Conservation (phyloP, 2,888 invertebrate species). For the Drosophila kokeensis region DNA sequence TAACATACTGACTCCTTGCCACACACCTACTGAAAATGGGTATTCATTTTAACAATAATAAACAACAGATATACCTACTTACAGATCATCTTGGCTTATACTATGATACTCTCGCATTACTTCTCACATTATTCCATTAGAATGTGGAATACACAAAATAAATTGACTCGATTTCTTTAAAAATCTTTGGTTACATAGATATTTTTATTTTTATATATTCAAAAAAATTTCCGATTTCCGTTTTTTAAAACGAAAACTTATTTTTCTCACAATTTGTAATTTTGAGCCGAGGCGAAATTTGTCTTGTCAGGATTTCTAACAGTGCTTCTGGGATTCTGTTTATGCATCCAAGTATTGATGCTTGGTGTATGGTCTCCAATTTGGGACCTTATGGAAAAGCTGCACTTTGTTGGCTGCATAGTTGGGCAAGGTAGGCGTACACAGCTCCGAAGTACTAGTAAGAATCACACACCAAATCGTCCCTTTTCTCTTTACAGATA, state of each 20-base stretch:
- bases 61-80: background rate
- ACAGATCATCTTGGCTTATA: background rate
- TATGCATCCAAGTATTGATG: background rate
- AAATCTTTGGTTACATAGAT: too few relatives aligned
- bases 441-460: background rate
- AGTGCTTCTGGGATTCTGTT: background rate
- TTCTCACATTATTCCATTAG: background rate
- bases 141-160: too few relatives aligned
- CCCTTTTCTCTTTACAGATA: slow-evolving; percentile 88
- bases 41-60: background rate
- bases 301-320: background rate
- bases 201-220: too few relatives aligned
- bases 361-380: background rate
- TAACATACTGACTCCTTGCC: background rate
- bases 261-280: too few relatives aligned
- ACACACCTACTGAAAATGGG: background rate
- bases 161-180: too few relatives aligned
- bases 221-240: too few relatives aligned
- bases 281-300: too few relatives aligned
- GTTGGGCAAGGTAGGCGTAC: slow-evolving; percentile 96
- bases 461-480: too few relatives aligned
- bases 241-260: too few relatives aligned
- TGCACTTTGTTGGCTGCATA: slow-evolving; percentile 94
- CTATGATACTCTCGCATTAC: background rate
- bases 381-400: background rate